Conservation (phyloP, 2,113 vertebrate genomes). For the Lasiurus cinereus region DNA sequence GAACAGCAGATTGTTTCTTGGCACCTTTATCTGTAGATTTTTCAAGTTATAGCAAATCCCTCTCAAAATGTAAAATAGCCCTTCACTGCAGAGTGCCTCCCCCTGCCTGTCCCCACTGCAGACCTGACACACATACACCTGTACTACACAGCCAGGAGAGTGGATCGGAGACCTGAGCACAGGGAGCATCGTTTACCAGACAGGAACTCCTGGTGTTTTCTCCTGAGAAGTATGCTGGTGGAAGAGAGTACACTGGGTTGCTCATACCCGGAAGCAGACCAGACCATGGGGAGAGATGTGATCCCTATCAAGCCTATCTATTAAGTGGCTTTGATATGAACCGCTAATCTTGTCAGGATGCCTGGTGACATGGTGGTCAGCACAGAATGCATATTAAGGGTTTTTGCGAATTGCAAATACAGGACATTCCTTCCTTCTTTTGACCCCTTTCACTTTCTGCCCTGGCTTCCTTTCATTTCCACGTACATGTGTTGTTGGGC, state of each 20-base stretch:
- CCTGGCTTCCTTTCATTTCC: neutral
- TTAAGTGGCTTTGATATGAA: slow-evolving; percentile 1
- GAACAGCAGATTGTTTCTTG: neutral
- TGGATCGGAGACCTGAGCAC: neutral
- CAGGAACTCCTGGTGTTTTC: neutral
- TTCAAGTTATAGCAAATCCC: neutral
- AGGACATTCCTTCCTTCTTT: neutral
- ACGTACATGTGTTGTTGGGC: neutral
- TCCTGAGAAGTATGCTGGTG: neutral
- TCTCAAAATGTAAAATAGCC: neutral
- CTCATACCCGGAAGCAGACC: no score
- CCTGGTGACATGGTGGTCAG: neutral
- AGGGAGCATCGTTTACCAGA: neutral
- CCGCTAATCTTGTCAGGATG: neutral
- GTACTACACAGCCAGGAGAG: neutral
- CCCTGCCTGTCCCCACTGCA: neutral
- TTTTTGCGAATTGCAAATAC: neutral
- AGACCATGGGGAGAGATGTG: neutral
- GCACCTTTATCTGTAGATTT: neutral
- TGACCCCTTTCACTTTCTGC: neutral
- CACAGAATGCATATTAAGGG: neutral
- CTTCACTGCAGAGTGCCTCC: neutral
- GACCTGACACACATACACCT: accelerated
- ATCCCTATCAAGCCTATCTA: neutral
- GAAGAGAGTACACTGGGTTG: accelerated